phyloP scores from a whole-genome alignment of 1,140 invertebrate species.

The Micrasema longulum region DNA sequence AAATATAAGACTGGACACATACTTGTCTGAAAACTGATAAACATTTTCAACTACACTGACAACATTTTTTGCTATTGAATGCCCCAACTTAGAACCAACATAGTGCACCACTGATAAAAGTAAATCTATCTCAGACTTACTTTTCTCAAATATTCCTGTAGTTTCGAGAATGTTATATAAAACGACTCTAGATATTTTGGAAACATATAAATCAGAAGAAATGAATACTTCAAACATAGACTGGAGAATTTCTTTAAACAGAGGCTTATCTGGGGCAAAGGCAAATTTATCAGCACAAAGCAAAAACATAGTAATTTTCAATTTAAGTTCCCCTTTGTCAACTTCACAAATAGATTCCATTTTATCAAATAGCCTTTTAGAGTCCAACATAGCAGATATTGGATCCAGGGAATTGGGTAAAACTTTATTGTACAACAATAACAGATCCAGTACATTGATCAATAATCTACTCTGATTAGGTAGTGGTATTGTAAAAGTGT shows the following conservation, averaged over 20 bases:
- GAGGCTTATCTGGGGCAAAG: constrained; percentile 68
- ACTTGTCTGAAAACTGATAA: constrained; percentile 34
- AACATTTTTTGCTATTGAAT: constrained; percentile 62
- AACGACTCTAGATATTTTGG: constrained; percentile 62
- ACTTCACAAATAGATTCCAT: constrained; percentile 59
- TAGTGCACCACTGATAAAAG: constrained; percentile 70
- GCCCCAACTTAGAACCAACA: constrained; percentile 56
- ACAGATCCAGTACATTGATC: constrained; percentile 67
- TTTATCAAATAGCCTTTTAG: constrained; percentile 65
- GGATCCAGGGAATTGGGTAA: constrained; percentile 68
- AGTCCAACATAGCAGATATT: constrained; percentile 63
- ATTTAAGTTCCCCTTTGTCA: constrained; percentile 68
- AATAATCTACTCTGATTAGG: constrained; percentile 62
- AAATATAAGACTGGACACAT: constrained; percentile 18
- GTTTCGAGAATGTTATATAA: constrained; percentile 70
- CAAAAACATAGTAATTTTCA: constrained; percentile 76
- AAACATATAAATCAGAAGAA: constrained; percentile 61
- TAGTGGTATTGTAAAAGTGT: constrained; percentile 59
- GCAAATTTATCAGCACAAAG: constrained; percentile 69
- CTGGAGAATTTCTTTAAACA: constrained; percentile 71
- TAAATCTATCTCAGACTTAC: constrained; percentile 73
- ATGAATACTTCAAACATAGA: constrained; percentile 71
- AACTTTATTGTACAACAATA: constrained; percentile 69
- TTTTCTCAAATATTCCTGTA: constrained; percentile 73
- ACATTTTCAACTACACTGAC: constrained; percentile 56